These are phyloP conservation scores for Agrilus biguttatus DNA, from an alignment of 2,888 invertebrate species.

Conservation along the genomic window DNA sequence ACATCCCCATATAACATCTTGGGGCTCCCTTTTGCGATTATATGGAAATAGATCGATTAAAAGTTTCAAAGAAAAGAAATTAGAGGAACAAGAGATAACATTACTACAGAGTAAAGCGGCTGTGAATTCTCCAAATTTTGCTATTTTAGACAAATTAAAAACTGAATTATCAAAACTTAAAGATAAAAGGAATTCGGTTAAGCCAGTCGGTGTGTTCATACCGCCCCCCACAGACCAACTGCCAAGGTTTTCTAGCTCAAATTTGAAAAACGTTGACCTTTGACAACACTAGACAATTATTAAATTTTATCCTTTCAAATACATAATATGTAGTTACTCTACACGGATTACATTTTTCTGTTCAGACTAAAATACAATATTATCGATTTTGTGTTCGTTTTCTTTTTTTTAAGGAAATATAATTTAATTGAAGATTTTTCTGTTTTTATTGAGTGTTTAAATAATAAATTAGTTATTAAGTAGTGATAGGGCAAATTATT, in stretches of 20 bases:
- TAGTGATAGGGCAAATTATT: too few species aligned
- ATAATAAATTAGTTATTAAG: too few species aligned
- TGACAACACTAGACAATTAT: conserved; percentile 15
- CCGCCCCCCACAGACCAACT: conserved; percentile 45
- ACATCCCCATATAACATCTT: conserved; percentile 87
- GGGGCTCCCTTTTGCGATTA: conserved; percentile 86
- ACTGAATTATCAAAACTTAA: conserved; percentile 67
- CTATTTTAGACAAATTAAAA: conserved; percentile 72
- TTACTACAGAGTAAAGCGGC: conserved; percentile 78
- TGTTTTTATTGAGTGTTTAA: too few species aligned
- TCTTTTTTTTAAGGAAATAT: too few species aligned
- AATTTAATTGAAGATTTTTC: too few species aligned
- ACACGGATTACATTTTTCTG: too few species aligned
- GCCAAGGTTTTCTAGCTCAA: conserved; percentile 59
- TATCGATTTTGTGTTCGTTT: too few species aligned
- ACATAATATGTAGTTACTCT: too few species aligned
- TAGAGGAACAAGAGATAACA: conserved; percentile 85
- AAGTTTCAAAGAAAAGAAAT: conserved; percentile 81
- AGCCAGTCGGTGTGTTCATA: conserved; percentile 44
- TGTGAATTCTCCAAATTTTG: conserved; percentile 81
- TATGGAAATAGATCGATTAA: conserved; percentile 88
- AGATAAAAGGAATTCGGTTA: conserved; percentile 38
- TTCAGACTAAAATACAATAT: too few species aligned
- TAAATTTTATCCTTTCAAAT: too few species aligned
- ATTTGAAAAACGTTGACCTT: conserved; percentile 65